These are phyloP conservation scores for Eufriesea mexicana DNA, from an alignment of 1,140 invertebrate species.

Conservation along the genomic window DNA sequence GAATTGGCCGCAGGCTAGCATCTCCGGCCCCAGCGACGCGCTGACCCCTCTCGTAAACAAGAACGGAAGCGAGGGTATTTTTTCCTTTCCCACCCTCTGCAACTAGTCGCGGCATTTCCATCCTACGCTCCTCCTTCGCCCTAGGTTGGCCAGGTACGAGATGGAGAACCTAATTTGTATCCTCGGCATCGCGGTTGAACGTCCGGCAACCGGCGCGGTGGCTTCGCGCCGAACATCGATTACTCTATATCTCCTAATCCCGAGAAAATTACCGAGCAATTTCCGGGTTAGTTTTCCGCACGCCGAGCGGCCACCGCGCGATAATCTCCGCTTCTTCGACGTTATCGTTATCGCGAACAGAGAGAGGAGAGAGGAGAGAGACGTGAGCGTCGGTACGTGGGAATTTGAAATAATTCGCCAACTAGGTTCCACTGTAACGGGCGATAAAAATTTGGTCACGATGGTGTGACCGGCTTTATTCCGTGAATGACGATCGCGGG, in stretches of 20 bases:
- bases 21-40: neutral
- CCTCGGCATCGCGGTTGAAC: neutral
- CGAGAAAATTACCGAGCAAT: conserved; percentile 25
- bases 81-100: neutral
- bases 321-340: neutral
- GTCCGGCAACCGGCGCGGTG: neutral
- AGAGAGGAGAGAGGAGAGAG: neutral
- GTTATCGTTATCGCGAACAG: neutral
- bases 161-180: conserved; percentile 25
- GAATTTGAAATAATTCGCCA: conserved; percentile 61
- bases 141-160: too few species aligned
- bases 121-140: too few species aligned
- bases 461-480: too few species aligned
- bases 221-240: conserved; percentile 4
- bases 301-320: neutral
- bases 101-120: neutral
- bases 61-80: conserved; percentile 38
- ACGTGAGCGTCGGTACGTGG: conserved; percentile 40
- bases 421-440: conserved; percentile 50
- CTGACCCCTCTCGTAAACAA: conserved; percentile 41
- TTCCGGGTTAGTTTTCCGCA: conserved; percentile 3
- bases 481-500: too few species aligned
- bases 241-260: conserved; percentile 17
- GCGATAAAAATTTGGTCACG: too few species aligned
- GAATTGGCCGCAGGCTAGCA: conserved; percentile 19